phyloP scores from a whole-genome alignment of 2,888 invertebrate genomes.

The Galerucella pusilla region DNA sequence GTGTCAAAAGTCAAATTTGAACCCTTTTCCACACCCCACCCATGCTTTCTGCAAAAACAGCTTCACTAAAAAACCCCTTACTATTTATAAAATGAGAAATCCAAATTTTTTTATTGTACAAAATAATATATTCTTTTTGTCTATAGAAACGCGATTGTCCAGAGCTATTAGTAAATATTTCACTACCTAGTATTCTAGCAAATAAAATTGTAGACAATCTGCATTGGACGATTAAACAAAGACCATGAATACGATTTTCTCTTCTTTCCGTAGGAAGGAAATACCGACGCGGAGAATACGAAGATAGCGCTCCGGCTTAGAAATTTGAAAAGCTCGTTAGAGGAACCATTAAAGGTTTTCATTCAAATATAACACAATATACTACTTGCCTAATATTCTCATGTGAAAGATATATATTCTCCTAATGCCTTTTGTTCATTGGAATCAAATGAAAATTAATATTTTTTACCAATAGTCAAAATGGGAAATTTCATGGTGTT shows the following conservation, averaged over 20 bases:
- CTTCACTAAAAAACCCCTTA: too few species aligned
- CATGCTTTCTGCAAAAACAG: too few species aligned
- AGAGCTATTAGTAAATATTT: background rate
- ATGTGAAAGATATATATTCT: background rate
- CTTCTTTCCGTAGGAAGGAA: slow-evolving; percentile 3
- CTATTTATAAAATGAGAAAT: too few species aligned
- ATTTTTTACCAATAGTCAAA: too few species aligned
- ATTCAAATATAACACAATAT: background rate
- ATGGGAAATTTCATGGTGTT: background rate
- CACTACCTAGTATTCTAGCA: background rate
- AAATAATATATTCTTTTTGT: too few species aligned
- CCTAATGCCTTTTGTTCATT: too few species aligned
- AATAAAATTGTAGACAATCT: background rate
- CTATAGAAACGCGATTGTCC: background rate
- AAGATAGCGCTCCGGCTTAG: background rate
- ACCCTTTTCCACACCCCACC: too few species aligned
- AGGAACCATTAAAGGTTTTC: background rate
- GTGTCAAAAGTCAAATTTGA: too few species aligned
- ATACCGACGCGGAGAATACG: background rate
- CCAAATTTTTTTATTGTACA: too few species aligned
- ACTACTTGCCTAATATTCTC: background rate
- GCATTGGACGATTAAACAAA: slow-evolving; percentile 2
- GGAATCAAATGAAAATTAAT: too few species aligned
- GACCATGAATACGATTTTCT: background rate
- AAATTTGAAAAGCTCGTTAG: background rate